A percentile compares a stretch with the other conserved stretches of the same genome.
These are phyloP conservation scores for Propithecus coquereli DNA, from an alignment of 2,113 vertebrate genomes.

Conservation along the genomic window DNA sequence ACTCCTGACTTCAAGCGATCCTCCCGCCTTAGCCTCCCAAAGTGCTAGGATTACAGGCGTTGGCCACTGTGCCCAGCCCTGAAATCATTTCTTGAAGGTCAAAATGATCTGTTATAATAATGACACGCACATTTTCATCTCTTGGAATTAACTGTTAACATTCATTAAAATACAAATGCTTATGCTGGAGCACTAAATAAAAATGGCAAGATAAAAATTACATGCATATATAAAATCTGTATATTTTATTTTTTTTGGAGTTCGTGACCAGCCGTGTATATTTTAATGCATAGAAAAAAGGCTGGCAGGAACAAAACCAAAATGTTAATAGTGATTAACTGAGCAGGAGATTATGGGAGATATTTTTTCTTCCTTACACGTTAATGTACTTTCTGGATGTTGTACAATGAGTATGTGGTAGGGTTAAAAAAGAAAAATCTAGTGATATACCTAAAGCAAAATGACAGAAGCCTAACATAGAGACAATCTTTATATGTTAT, in stretches of 20 bases:
- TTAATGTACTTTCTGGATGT: neutral
- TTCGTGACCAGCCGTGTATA: neutral
- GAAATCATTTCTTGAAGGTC: neutral
- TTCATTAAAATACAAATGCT: conserved; percentile 2
- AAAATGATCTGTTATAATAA: neutral
- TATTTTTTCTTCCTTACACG: neutral
- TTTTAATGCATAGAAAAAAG: neutral
- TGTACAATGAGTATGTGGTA: neutral
- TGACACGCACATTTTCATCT: neutral
- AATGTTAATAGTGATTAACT: neutral
- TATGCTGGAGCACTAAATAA: neutral
- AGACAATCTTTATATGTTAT: neutral
- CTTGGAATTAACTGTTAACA: neutral
- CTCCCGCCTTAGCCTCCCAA: too few species aligned
- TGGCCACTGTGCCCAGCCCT: too few species aligned
- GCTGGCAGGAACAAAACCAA: neutral
- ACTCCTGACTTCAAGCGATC: too few species aligned
- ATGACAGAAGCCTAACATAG: neutral
- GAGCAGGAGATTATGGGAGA: neutral
- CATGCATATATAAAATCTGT: neutral
- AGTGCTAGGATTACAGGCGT: too few species aligned
- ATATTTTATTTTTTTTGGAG: neutral
- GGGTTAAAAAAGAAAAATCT: neutral
- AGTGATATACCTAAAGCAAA: neutral
- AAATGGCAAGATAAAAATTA: neutral